These are phyloP conservation scores for Myrmophylax atrothorax DNA, from an alignment of 2,113 vertebrate species.

Conservation along the genomic window DNA sequence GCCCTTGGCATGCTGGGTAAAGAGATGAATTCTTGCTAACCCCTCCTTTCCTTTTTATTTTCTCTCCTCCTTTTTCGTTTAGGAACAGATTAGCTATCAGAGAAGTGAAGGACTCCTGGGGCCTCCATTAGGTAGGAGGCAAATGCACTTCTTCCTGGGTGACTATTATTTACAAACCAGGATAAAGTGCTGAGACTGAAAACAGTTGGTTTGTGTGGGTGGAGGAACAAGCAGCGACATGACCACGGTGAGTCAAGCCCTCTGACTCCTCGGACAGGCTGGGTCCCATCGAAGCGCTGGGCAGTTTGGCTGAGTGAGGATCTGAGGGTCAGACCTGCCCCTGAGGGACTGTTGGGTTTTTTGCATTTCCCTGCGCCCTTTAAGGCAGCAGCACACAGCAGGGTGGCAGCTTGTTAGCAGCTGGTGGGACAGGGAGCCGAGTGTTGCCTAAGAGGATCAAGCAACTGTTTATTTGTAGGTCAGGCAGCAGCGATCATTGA, in stretches of 20 bases:
- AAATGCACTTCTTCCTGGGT: not conserved
- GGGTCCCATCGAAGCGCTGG: not conserved
- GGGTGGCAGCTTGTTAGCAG: not conserved
- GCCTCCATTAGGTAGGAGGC: not conserved
- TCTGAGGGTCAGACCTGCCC: not conserved
- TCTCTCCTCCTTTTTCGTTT: not conserved
- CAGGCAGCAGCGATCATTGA: not conserved
- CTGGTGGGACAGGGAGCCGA: not conserved
- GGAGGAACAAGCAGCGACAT: not conserved
- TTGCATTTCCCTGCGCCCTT: not conserved
- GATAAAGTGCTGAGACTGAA: not conserved
- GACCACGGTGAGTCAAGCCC: not conserved
- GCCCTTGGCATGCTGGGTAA: not conserved
- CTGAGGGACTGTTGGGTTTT: not conserved
- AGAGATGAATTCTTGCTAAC: not conserved
- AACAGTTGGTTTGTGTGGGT: not conserved
- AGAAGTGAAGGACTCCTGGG: not conserved
- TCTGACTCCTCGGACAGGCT: accelerated
- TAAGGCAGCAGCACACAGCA: not conserved
- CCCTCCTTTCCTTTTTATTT: not conserved
- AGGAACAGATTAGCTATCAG: not conserved
- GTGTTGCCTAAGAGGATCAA: not conserved
- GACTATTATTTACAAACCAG: slow-evolving; percentile 8
- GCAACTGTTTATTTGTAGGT: not conserved
- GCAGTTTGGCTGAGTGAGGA: not conserved